These are phyloP conservation scores for Trichogramma dendrolimi DNA, from an alignment of 2,888 invertebrate species.

Conservation along the genomic window DNA sequence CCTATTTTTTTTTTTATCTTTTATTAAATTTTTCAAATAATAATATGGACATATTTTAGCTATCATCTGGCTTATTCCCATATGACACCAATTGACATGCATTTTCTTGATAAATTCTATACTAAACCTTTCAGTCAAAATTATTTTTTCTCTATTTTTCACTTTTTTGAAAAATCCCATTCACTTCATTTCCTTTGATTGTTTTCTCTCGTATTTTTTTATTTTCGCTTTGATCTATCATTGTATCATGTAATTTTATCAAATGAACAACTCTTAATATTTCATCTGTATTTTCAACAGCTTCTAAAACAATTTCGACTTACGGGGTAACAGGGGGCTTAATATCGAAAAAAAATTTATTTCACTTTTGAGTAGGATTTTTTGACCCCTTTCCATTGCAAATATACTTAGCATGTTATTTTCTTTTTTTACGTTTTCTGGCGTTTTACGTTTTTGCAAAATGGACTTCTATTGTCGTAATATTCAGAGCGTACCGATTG, in stretches of 20 bases:
- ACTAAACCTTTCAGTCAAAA: conserved; percentile 26
- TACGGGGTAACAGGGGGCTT: too few relatives aligned
- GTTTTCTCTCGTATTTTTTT: conserved; percentile 13
- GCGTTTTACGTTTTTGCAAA: too few relatives aligned
- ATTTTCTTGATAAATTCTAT: conserved; percentile 17
- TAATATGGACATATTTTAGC: conserved; percentile 14
- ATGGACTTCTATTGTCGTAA: too few relatives aligned
- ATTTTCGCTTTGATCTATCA: conserved; percentile 27
- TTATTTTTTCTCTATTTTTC: conserved; percentile 25
- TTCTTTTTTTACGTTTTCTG: too few relatives aligned
- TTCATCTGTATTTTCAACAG: conserved; percentile 30
- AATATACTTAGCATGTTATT: conserved; percentile 25
- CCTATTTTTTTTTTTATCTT: conserved; percentile 21
- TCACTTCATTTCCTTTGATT: conserved; percentile 25
- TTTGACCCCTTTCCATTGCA: too few relatives aligned
- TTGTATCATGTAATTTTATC: conserved; percentile 27
- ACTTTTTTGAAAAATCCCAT: conserved; percentile 22
- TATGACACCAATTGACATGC: conserved; percentile 22
- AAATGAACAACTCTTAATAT: conserved; percentile 27
- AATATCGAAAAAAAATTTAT: too few relatives aligned
- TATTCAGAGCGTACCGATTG: too few relatives aligned
- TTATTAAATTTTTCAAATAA: conserved; percentile 16
- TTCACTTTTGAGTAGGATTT: too few relatives aligned
- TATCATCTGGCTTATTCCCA: conserved; percentile 22
- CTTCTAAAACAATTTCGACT: too few relatives aligned